phyloP scores from a whole-genome alignment of 2,113 vertebrate genomes.

The Podarcis raffonei region DNA sequence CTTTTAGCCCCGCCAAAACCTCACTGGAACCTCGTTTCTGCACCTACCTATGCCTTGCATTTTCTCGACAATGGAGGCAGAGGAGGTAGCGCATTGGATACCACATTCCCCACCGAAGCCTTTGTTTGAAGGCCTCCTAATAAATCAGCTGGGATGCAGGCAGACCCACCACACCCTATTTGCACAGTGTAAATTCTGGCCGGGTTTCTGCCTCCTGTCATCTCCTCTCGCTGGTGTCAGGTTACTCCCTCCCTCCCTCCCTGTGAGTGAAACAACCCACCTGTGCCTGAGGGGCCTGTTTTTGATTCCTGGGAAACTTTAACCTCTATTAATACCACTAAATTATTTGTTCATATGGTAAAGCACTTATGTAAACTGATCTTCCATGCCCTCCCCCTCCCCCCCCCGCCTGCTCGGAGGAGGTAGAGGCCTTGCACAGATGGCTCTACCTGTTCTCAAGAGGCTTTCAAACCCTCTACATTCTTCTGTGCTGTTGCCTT shows the following conservation, averaged over 20 bases:
- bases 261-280: conserved; percentile 92
- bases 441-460: conserved; percentile 79
- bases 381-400: conserved; percentile 33
- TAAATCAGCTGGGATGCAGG: conserved; percentile 36
- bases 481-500: conserved; percentile 24
- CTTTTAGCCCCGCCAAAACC: not conserved
- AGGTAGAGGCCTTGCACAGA: conserved; percentile 75
- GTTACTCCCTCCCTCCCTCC: conserved; percentile 78
- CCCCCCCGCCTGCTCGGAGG: conserved; percentile 66
- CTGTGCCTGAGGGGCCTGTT: conserved; percentile 82
- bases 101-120: not conserved
- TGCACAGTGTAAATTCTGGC: conserved; percentile 82
- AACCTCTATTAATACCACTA: conserved; percentile 92
- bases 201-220: conserved; percentile 84
- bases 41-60: not conserved
- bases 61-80: fast-evolving
- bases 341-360: conserved; percentile 93
- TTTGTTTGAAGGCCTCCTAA: conserved; percentile 20
- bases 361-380: conserved; percentile 90
- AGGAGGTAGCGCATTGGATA: not conserved
- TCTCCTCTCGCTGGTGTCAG: conserved; percentile 73
- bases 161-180: conserved; percentile 78
- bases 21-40: not conserved
- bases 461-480: conserved; percentile 46
- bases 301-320: conserved; percentile 89